Evolutionary conservation across 2,113 vertebrate genomes (phyloP), one percentile per base, ranked within the genome.

Genomic region (Uria lomvia): DNA sequence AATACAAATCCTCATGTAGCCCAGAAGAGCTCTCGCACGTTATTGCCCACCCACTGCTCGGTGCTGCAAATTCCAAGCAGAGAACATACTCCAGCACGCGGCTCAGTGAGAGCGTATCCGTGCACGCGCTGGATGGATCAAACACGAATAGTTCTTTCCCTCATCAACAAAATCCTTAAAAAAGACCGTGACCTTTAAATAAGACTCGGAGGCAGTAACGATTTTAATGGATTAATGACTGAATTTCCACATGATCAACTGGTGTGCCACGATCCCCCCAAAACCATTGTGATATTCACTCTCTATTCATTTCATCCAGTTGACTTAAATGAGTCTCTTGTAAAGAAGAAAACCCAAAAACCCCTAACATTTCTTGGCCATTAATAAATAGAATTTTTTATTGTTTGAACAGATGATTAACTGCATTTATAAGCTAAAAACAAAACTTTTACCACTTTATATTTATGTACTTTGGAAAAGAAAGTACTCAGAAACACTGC

Each of bases 391-490:
- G 87, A 91, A 43, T 20, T 95, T 95, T 94, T 95, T 84, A 81
- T 95, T 96, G 92, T 88, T 94, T 94, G 90, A 96, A 90, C 65
- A 83, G 67, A 94, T 97, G 93, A 93, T 95, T 97, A 97, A 83
- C 83, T 91, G 77, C 63, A 95, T 88, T 92, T 92, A 94, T 87
- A 91, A 94, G 26, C 83, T 95, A 95, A 95, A 96, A 49, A 18
- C 86, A 96, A 95, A 97, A 95, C 59, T 83, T 95, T 90, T 97
- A 92, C 94, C 81, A 97, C 81, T 92, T 94, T 50, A 78, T 86
- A 90, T 96, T 85, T 88, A 95, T 88, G 52, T 83, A 92, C 90
- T 89, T 94, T 94, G 92, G 93, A 97, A 88, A 71, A 96, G 68
- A 97, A 96, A 92, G 79, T 66, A 91, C 65, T 94, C 73, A 78